Percentiles rank a stretch among this genome's conserved stretches.
Conservation (phyloP, 1,140 invertebrate species). For the Drosophila tropicalis region DNA sequence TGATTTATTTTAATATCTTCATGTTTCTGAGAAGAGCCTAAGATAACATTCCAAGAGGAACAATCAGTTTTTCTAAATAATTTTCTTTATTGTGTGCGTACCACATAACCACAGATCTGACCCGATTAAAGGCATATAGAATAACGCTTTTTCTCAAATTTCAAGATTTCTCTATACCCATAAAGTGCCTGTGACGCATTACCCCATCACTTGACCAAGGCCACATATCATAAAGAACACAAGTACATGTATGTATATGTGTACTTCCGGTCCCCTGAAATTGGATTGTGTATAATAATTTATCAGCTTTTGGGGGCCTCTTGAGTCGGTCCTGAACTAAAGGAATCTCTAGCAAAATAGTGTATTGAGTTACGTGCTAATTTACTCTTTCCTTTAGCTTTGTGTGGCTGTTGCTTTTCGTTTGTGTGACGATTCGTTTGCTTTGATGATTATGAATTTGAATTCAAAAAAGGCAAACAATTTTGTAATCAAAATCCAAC, state of each 20-base stretch:
- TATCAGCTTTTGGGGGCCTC: too few relatives aligned
- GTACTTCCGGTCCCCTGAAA: too few relatives aligned
- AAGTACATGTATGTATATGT: too few relatives aligned
- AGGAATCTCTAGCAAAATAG: not conserved
- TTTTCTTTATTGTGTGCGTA: too few relatives aligned
- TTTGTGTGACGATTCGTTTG: conserved; percentile 27
- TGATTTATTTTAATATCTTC: too few relatives aligned
- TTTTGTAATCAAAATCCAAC: conserved; percentile 44
- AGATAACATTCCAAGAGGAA: not conserved
- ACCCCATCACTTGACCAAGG: too few relatives aligned
- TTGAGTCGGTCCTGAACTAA: not conserved
- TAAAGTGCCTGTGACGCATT: not conserved
- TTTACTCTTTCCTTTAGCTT: conserved; percentile 12
- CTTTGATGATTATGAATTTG: conserved; percentile 54
- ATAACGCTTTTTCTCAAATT: not conserved
- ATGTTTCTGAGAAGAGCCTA: too few relatives aligned
- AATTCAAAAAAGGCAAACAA: conserved; percentile 64
- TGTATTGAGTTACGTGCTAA: conserved; percentile 8
- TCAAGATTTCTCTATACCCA: not conserved
- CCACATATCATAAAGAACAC: too few relatives aligned
- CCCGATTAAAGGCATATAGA: not conserved
- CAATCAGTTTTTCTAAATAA: too few relatives aligned
- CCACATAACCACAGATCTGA: too few relatives aligned
- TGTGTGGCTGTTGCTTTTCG: conserved; percentile 11
- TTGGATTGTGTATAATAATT: too few relatives aligned